phyloP scores from a whole-genome alignment of 2,888 invertebrate species.

The Pegoplata infirma region DNA sequence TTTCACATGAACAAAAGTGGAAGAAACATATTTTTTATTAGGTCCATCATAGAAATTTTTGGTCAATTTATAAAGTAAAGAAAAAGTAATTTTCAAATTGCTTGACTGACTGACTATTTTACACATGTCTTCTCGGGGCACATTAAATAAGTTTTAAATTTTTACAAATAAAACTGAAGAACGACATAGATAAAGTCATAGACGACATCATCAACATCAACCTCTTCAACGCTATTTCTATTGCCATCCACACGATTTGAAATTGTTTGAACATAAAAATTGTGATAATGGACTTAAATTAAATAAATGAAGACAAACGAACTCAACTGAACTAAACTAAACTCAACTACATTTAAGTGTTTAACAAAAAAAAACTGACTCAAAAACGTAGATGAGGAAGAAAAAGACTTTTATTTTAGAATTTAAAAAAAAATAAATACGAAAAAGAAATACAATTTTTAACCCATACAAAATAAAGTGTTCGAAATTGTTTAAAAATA shows the following conservation, averaged over 20 bases:
- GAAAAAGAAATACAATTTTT: constrained; percentile 34
- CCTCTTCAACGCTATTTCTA: no score
- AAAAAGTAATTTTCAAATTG: constrained; percentile 39
- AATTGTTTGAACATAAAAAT: constrained; percentile 68
- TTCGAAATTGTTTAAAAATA: constrained; percentile 60
- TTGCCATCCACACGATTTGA: constrained; percentile 64
- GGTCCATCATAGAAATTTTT: constrained; percentile 39
- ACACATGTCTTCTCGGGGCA: constrained; percentile 13
- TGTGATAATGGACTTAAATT: constrained; percentile 63
- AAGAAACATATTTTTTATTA: constrained; percentile 43
- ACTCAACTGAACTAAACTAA: constrained; percentile 54
- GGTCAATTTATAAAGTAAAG: constrained; percentile 17
- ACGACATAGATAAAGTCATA: constrained; percentile 1
- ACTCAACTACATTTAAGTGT: constrained; percentile 20
- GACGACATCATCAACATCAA: constrained; percentile 8
- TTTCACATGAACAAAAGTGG: constrained; percentile 43
- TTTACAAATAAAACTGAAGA: constrained; percentile 33
- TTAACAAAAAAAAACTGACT: constrained; percentile 14
- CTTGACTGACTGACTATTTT: constrained; percentile 13
- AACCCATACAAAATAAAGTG: constrained; percentile 55
- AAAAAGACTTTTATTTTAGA: constrained; percentile 33
- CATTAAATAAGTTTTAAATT: constrained; percentile 33
- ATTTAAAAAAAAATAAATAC: no score
- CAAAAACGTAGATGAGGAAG: constrained; percentile 11
- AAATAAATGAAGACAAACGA: constrained; percentile 61